These are phyloP conservation scores for Tachina lurida DNA, from an alignment of 2,888 invertebrate genomes.

Conservation along the genomic window DNA sequence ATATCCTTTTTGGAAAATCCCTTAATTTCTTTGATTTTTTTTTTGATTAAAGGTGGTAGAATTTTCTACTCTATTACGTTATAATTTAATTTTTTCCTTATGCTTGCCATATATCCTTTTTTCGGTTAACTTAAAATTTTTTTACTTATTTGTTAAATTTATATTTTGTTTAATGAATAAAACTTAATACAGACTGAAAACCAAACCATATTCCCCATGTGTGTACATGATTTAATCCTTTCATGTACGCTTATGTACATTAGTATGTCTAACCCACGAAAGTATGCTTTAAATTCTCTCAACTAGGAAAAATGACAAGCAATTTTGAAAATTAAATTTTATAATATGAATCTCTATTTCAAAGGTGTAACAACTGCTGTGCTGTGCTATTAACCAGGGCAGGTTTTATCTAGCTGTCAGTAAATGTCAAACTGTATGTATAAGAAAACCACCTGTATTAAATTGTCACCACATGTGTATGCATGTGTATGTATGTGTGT, in stretches of 20 bases:
- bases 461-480: conserved; percentile 45
- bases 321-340: conserved; percentile 27
- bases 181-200: background rate
- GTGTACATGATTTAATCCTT: conserved; percentile 7
- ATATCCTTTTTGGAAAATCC: background rate
- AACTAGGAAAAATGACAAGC: conserved; percentile 13
- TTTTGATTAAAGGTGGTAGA: background rate
- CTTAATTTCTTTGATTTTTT: background rate
- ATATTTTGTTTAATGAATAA: conserved; percentile 9
- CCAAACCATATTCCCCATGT: background rate
- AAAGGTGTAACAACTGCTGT: conserved; percentile 17
- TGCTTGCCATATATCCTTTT: conserved; percentile 2
- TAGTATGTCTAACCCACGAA: conserved; percentile 10
- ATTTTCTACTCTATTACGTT: background rate
- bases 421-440: conserved; percentile 54
- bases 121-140: background rate
- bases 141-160: conserved; percentile 5
- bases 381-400: conserved; percentile 40
- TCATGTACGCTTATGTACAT: background rate
- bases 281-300: conserved; percentile 27
- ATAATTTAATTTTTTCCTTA: background rate
- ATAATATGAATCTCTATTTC: conserved; percentile 23
- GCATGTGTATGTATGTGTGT: background rate
- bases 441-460: conserved; percentile 60
- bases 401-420: conserved; percentile 56